Conservation (phyloP, 2,113 vertebrate genomes). For the Galemys pyrenaicus region DNA sequence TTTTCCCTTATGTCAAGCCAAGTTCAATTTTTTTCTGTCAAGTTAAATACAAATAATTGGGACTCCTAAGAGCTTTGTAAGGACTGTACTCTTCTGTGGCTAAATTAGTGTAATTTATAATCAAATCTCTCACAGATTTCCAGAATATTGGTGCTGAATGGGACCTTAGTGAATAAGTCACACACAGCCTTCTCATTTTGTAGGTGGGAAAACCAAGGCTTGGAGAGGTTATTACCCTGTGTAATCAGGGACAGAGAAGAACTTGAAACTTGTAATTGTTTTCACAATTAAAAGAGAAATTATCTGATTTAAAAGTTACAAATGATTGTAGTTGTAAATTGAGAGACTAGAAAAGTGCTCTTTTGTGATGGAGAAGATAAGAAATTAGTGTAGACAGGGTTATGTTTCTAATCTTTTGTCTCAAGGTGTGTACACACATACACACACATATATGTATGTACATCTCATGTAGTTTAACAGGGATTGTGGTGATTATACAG, state of each 20-base stretch:
- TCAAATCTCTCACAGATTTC: conserved; percentile 64
- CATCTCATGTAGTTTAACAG: not conserved
- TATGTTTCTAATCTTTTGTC: not conserved
- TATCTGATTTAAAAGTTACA: conserved; percentile 54
- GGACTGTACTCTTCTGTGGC: conserved; percentile 50
- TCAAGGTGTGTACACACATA: not conserved
- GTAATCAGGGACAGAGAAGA: conserved; percentile 17
- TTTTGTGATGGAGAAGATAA: conserved; percentile 46
- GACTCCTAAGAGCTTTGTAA: conserved; percentile 46
- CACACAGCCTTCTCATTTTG: conserved; percentile 36
- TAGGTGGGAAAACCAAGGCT: conserved; percentile 42
- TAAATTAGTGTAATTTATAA: conserved; percentile 63
- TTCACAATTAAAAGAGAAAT: conserved; percentile 36
- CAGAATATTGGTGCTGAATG: conserved; percentile 27
- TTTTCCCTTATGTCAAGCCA: conserved; percentile 48
- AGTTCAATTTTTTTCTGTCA: conserved; percentile 79
- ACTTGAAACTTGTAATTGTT: conserved; percentile 57
- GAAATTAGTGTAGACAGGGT: not conserved
- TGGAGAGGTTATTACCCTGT: conserved; percentile 9
- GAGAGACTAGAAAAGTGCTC: not conserved
- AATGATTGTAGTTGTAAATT: conserved; percentile 26
- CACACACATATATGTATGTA: not conserved
- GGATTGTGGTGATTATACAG: not conserved
- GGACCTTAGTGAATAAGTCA: conserved; percentile 37
- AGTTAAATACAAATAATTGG: conserved; percentile 72